Base-by-base conservation (phyloP, 2,113 vertebrate species). In the Cairina moschata region DNA sequence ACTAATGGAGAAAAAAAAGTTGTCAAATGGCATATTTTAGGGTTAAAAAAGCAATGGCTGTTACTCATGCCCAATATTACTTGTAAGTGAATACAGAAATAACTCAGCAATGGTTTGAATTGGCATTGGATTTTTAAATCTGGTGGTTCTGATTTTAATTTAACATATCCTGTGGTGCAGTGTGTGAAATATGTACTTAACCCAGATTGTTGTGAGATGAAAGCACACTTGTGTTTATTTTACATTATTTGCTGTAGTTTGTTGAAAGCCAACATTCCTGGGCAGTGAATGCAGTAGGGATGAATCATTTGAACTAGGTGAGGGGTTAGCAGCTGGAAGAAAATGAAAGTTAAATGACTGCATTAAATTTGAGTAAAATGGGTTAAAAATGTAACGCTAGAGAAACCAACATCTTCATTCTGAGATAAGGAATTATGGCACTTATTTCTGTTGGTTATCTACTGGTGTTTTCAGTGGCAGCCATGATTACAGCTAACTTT, bases 241-340 rank as follows among this genome's bases (percentile, higher is more conserved):
- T 97, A 98, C 98, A 96, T 97, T 97, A 98, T 95, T 98, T 95
- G 85, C 52, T 82, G 95, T 98, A 96, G 97, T 96, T 96, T 98
- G 98, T 96, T 97, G 97, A 98, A 98, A 98, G 97, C 97, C 97
- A 97, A 97, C 98, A 98, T 98, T 98, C 98, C 96, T 97, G 86
- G 96, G 95, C 97, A 96, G 87, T 98, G 98, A 98, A 97, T 98
- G 96, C 83, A 96, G 76, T 90, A 85, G 87, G 98, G 94, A 96
- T 98, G 98, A 98, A 98, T 98, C 97, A 98, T 91, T 96, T 83
- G 94, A 98, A 98, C 94, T 97, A 96, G 98, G 98, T 97, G 96
- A 99, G 98, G 98, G 98, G 97, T 98, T 97, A 98, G 82, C 93
- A 95, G 77, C 86, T 87, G 89, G 62, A 94, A 96, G 88, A 95